Percentiles rank a stretch among this genome's conserved stretches.
phyloP scores from a whole-genome alignment of 2,113 vertebrate species.

The Halichoerus grypus region DNA sequence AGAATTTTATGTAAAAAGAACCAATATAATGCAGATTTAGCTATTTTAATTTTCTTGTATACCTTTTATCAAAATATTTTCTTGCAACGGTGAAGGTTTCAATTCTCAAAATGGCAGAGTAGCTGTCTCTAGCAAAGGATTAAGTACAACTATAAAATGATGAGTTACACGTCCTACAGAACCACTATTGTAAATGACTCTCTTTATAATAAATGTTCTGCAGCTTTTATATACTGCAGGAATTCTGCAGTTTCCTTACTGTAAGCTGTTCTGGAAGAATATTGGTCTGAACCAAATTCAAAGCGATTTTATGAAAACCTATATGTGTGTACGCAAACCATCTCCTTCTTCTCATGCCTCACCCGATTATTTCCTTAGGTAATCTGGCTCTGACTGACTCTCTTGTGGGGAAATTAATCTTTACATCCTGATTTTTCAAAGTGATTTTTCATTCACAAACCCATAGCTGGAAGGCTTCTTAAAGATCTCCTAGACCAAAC shows the following conservation, averaged over 20 bases:
- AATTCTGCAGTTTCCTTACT: slow-evolving; percentile 48
- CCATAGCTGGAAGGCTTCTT: background rate
- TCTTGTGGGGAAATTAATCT: background rate
- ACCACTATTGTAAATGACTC: slow-evolving; percentile 65
- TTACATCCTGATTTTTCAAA: background rate
- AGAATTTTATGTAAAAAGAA: slow-evolving; percentile 78
- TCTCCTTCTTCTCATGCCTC: background rate
- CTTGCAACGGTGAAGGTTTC: slow-evolving; percentile 66
- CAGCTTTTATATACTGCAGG: slow-evolving; percentile 45
- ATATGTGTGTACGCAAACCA: background rate
- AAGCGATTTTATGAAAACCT: slow-evolving; percentile 42
- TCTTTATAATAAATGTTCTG: slow-evolving; percentile 56
- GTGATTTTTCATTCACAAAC: slow-evolving; percentile 36
- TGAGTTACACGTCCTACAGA: slow-evolving; percentile 51
- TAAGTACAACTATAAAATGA: slow-evolving; percentile 65
- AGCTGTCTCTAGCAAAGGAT: slow-evolving; percentile 47
- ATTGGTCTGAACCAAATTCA: background rate
- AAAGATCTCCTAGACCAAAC: background rate
- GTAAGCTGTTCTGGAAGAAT: slow-evolving; percentile 19
- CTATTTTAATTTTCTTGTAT: slow-evolving; percentile 74
- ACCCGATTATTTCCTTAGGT: background rate
- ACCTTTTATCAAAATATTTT: slow-evolving; percentile 84
- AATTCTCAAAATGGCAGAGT: slow-evolving; percentile 76
- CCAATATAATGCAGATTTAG: slow-evolving; percentile 74
- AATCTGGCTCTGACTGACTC: background rate